Percentiles rank a stretch among this genome's conserved stretches.
Evolutionary conservation across 2,888 invertebrate species (phyloP).

Genomic region (Hirtodrosophila cameraria): DNA sequence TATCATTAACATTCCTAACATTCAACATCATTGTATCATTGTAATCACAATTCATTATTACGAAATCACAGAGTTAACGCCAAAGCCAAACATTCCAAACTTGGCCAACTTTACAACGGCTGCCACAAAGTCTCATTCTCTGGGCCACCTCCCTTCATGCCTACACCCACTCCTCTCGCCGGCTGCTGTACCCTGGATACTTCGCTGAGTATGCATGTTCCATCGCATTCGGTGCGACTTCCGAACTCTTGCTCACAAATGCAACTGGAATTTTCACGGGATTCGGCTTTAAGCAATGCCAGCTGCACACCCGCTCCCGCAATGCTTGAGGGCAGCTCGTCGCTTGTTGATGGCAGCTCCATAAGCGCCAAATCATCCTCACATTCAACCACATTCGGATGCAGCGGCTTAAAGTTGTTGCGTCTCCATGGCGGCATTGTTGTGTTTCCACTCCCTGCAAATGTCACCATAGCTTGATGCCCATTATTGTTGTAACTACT

Average conservation of each 20-base stretch:
- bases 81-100: background rate
- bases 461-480: slow-evolving; percentile 66
- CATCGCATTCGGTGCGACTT: slow-evolving; percentile 75
- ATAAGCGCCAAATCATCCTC: slow-evolving; percentile 71
- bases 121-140: slow-evolving; percentile 57
- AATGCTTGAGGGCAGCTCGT: slow-evolving; percentile 46
- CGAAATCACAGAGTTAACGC: slow-evolving; percentile 61
- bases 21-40: slow-evolving; percentile 37
- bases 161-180: background rate
- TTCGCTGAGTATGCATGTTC: slow-evolving; percentile 79
- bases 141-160: background rate
- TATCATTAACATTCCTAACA: slow-evolving; percentile 10
- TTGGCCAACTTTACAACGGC: slow-evolving; percentile 45
- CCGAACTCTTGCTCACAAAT: slow-evolving; percentile 79
- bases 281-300: slow-evolving; percentile 50
- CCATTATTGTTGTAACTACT: slow-evolving; percentile 56
- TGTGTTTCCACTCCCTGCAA: slow-evolving; percentile 38
- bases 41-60: slow-evolving; percentile 69
- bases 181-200: slow-evolving; percentile 73
- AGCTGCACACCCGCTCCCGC: slow-evolving; percentile 38
- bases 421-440: slow-evolving; percentile 74
- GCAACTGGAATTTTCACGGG: slow-evolving; percentile 63
- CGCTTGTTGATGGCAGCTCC: slow-evolving; percentile 64
- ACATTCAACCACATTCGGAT: slow-evolving; percentile 79
- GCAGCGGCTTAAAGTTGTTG: slow-evolving; percentile 80